Evolutionary conservation across 2,113 vertebrate species (phyloP).

Genomic region (Camarhynchus parvulus): DNA sequence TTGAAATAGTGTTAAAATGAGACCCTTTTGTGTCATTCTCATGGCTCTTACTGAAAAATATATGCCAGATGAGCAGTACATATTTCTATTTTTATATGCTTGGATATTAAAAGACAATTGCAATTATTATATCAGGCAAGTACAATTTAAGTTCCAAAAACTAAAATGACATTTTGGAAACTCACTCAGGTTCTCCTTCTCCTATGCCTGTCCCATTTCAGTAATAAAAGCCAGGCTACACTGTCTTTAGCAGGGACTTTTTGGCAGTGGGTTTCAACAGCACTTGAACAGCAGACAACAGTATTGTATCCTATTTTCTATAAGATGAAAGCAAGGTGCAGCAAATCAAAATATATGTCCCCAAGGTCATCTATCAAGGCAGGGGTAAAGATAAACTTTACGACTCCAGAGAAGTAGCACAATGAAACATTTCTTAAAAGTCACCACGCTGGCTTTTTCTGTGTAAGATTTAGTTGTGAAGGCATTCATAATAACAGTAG

Average conservation of each 20-base stretch:
- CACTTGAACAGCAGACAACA: neutral
- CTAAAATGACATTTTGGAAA: neutral
- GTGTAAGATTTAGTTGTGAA: neutral
- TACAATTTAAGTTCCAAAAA: neutral
- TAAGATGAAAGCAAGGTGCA: neutral
- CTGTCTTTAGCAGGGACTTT: neutral
- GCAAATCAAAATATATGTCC: neutral
- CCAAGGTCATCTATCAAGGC: constrained; percentile 1
- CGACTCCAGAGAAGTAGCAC: neutral
- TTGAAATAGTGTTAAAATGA: neutral
- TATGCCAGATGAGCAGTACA: neutral
- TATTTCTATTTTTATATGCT: neutral
- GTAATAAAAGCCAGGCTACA: neutral
- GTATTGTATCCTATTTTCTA: neutral
- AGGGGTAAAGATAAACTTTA: neutral
- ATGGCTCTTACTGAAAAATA: neutral
- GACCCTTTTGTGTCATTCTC: neutral
- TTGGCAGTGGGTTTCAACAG: neutral
- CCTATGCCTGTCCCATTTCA: neutral
- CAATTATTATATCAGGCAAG: neutral
- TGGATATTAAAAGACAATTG: neutral
- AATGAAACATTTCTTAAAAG: neutral
- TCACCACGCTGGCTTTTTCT: neutral
- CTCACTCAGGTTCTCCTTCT: neutral
- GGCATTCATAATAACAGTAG: neutral